Conservation (phyloP, 2,113 vertebrate species). For the Sciurus niger region DNA sequence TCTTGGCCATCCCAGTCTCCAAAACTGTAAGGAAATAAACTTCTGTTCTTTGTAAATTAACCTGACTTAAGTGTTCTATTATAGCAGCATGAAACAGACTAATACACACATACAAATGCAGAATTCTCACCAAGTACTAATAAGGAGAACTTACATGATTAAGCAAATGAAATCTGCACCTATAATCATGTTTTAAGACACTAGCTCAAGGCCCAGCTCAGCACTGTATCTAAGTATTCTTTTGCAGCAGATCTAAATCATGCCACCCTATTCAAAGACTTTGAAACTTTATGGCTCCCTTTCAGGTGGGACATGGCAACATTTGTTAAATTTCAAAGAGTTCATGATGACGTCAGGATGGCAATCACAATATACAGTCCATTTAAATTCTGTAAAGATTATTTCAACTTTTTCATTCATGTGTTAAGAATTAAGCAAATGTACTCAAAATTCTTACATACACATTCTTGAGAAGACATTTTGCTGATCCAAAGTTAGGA, state of each 20-base stretch:
- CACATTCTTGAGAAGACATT: conserved; percentile 9
- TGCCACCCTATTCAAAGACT: neutral
- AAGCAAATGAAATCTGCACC: neutral
- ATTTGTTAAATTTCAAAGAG: conserved; percentile 8
- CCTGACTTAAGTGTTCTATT: neutral
- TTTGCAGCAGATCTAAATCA: neutral
- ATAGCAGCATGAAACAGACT: neutral
- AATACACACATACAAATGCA: neutral
- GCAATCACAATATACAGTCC: neutral
- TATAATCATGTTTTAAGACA: neutral
- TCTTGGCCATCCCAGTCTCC: neutral
- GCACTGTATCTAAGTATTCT: neutral
- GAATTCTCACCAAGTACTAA: neutral
- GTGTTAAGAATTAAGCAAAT: conserved; percentile 36
- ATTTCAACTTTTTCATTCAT: conserved; percentile 21
- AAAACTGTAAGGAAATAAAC: neutral
- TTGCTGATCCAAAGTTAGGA: neutral
- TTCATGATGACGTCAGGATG: neutral
- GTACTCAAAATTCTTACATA: neutral
- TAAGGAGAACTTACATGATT: neutral
- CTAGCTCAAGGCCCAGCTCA: fast-evolving
- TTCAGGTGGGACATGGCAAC: neutral
- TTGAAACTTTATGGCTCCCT: neutral
- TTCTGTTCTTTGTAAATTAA: neutral
- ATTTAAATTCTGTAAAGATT: conserved; percentile 17